Evolutionary conservation across 1,140 invertebrate genomes (phyloP).

Genomic region (Zaprionus nigranus): DNA sequence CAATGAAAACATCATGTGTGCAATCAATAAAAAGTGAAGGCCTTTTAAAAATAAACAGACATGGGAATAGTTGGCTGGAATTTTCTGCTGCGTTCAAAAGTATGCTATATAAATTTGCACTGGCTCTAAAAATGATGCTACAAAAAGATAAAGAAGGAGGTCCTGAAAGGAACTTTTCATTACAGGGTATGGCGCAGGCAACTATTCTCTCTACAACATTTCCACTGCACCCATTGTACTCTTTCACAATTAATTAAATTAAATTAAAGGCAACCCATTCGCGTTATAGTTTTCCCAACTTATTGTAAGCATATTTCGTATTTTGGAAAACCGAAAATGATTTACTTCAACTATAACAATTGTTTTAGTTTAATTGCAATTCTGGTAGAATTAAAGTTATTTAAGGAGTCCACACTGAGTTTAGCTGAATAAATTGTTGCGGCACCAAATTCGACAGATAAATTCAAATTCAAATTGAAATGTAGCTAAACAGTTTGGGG

Average conservation of each 20-base stretch:
- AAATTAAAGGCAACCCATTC: background rate
- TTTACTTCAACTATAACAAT: constrained; percentile 2
- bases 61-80: background rate
- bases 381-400: background rate
- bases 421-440: background rate
- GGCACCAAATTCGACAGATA: background rate
- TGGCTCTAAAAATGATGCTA: background rate
- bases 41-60: background rate
- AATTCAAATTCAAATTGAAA: constrained; percentile 23
- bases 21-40: constrained; percentile 14
- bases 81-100: background rate
- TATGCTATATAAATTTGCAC: background rate
- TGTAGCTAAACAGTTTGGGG: constrained; percentile 16
- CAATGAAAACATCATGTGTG: background rate
- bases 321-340: background rate
- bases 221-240: background rate
- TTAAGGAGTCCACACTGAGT: background rate
- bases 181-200: background rate
- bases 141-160: background rate
- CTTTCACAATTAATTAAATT: background rate
- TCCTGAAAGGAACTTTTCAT: background rate
- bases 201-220: background rate
- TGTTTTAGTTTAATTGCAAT: constrained; percentile 10
- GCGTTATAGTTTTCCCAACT: background rate
- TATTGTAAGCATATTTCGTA: background rate